Conservation (phyloP, 2,797 vertebrate species). For the Loriculus beryllinus region DNA sequence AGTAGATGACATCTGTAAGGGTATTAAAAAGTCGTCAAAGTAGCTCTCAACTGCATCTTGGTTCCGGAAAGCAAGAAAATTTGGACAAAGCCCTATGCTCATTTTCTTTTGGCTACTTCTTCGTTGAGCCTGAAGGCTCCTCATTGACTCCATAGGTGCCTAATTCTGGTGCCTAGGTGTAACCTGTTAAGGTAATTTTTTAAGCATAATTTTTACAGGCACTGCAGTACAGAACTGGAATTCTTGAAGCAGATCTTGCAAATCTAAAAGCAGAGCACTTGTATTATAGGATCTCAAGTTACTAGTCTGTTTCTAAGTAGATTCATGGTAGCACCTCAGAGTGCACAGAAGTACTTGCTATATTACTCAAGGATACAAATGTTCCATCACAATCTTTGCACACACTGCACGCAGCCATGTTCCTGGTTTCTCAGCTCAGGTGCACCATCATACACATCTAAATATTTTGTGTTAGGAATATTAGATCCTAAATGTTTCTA, state of each 20-base stretch:
- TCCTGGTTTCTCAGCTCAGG: background rate
- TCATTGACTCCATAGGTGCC: background rate
- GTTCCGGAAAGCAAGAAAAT: background rate
- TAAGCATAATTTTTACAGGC: background rate
- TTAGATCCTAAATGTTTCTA: background rate
- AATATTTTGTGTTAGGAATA: background rate
- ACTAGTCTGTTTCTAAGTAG: background rate
- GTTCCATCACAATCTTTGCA: background rate
- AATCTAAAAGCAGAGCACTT: background rate
- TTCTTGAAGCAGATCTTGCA: background rate
- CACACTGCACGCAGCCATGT: accelerated
- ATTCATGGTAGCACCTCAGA: background rate
- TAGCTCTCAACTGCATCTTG: background rate
- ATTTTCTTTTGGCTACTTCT: background rate
- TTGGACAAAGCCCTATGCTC: background rate
- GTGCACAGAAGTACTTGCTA: background rate
- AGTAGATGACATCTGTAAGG: background rate
- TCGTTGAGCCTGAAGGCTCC: background rate
- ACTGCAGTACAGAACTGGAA: background rate
- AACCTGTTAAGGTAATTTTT: background rate
- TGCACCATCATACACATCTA: background rate
- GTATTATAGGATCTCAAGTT: background rate
- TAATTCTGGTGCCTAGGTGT: background rate
- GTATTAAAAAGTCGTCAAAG: background rate
- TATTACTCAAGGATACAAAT: background rate